Conservation (phyloP, 2,888 invertebrate genomes). For the Nebria salina region DNA sequence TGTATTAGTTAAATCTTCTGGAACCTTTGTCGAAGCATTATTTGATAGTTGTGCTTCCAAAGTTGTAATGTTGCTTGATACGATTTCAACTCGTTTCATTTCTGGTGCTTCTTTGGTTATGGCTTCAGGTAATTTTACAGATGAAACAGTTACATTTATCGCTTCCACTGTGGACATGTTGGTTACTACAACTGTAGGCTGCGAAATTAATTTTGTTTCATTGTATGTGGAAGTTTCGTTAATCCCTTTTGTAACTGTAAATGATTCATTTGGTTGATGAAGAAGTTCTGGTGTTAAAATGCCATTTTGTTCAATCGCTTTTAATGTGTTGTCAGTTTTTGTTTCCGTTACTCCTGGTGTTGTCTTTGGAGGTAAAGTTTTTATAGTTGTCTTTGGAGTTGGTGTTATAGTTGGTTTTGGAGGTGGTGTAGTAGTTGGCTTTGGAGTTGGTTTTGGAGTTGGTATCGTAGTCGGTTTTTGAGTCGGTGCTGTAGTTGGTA, state of each 20-base stretch:
- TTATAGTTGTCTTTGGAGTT: not conserved
- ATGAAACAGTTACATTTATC: no score
- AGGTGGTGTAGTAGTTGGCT: not conserved
- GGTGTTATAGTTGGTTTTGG: not conserved
- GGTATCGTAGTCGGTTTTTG: not conserved
- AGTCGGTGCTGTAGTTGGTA: not conserved
- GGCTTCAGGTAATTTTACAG: no score
- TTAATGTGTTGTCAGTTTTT: not conserved
- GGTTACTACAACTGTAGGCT: not conserved
- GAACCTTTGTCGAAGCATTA: no score
- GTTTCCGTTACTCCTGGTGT: not conserved
- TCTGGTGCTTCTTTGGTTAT: no score
- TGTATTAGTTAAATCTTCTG: no score
- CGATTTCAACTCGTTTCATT: no score
- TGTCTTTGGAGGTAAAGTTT: constrained; percentile 11
- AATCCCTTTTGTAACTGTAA: not conserved
- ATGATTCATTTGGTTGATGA: not conserved
- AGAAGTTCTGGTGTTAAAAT: not conserved
- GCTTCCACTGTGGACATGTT: not conserved
- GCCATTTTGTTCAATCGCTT: not conserved
- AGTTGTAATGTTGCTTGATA: no score
- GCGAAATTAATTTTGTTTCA: not conserved
- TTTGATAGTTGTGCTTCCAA: no score
- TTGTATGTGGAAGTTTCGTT: not conserved
- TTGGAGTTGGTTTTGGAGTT: not conserved